phyloP scores from a whole-genome alignment of 2,113 vertebrate species.

The Microtus ochrogaster region DNA sequence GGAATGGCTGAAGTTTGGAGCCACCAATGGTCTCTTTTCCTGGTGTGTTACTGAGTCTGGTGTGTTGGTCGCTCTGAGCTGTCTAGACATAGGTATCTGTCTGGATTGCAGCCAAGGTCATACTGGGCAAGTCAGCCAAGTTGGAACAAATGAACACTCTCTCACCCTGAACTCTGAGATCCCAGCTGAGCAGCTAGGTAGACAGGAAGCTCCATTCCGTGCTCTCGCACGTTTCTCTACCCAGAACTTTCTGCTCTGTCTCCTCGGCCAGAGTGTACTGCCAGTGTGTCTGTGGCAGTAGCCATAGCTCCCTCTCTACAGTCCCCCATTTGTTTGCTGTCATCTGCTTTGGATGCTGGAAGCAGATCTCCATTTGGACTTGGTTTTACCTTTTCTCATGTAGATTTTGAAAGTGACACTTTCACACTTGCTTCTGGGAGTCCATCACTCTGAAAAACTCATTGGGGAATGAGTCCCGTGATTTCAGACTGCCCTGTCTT shows the following conservation, averaged over 20 bases:
- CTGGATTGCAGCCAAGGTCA: background rate
- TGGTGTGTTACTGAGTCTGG: background rate
- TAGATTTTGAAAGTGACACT: background rate
- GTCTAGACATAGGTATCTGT: conserved; percentile 38
- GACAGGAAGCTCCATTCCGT: background rate
- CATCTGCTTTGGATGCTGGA: background rate
- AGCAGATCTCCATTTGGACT: background rate
- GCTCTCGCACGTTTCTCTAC: background rate
- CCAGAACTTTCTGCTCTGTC: background rate
- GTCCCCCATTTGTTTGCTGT: background rate
- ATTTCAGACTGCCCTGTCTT: background rate
- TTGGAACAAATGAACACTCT: background rate
- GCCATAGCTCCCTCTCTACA: background rate
- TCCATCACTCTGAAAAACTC: background rate
- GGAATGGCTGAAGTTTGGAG: background rate
- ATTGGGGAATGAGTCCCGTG: background rate
- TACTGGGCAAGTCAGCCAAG: background rate
- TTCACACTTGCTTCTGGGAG: background rate
- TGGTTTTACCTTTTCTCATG: background rate
- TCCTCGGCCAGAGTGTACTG: background rate
- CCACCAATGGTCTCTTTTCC: background rate
- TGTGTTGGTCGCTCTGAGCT: conserved; percentile 16
- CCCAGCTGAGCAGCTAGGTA: background rate
- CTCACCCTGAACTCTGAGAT: background rate
- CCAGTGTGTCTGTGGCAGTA: background rate